Conservation (phyloP, 2,888 invertebrate genomes). For the Lithosia quadra region DNA sequence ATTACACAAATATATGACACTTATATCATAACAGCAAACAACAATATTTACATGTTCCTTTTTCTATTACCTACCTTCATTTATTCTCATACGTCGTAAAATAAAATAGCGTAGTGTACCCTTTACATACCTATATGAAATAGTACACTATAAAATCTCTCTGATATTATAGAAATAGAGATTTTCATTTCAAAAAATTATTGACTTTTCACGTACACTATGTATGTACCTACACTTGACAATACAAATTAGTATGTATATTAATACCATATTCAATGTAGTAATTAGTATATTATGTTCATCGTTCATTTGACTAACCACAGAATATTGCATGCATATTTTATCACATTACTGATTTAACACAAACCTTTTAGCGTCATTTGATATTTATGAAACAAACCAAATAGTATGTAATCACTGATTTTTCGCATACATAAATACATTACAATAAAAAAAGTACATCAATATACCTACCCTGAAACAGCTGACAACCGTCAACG, state of each 20-base stretch:
- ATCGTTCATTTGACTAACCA: constrained; percentile 16
- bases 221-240: not conserved
- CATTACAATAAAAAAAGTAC: constrained; percentile 1
- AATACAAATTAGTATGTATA: not conserved
- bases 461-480: constrained; percentile 50
- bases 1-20: too few species aligned
- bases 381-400: constrained; percentile 21
- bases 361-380: constrained; percentile 18
- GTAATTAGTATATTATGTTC: not conserved
- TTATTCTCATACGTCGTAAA: too few species aligned
- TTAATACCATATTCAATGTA: not conserved
- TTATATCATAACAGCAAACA: too few species aligned
- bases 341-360: constrained; percentile 20
- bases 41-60: too few species aligned
- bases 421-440: constrained; percentile 3
- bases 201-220: not conserved
- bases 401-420: constrained; percentile 14
- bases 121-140: too few species aligned
- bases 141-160: not conserved
- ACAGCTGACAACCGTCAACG: constrained; percentile 57
- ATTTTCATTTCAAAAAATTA: not conserved
- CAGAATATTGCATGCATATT: constrained; percentile 25
- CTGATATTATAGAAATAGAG: not conserved
- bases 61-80: too few species aligned
- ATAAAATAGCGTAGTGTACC: too few species aligned